Base-by-base conservation (phyloP, 1,140 invertebrate genomes). In the Pantala flavescens region DNA sequence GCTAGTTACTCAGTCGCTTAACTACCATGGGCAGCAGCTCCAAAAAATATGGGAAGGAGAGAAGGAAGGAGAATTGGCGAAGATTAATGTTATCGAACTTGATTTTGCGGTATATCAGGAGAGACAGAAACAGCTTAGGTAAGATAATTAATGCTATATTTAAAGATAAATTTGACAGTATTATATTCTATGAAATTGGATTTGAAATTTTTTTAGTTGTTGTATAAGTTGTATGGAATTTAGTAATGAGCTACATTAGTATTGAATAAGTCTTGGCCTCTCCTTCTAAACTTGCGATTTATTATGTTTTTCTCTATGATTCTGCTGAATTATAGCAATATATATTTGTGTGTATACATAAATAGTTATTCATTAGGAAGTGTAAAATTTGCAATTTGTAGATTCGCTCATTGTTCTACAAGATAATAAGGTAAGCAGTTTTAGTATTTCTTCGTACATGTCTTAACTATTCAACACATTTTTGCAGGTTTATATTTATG, bases 11-110 rank as follows among this genome's bases (percentile, higher is more conserved):
- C 74, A 90, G 79, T 86, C 89, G 72, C 85, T 94, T 76, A 91
- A 92, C 83, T 94, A 90, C 80, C 92, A 94, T 84, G 93, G 93
- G 0, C 91, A 92, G 79, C 91, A 92, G 78, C 83, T 94, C 77
- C 90, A 92, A 82, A 93, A 93, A 84, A 87, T 92, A 76, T 94
- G 92, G 92, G 92, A 93, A 79, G 86, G 87, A 24, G 91, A 93
- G 79, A 85, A 89, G 78, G 89, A 91, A 79, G 87, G 88, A 73
- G 90, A 93, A 79, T 81, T 93, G 71, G 77, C 85, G 1, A 86
- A 88, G 79, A 84, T 91, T 77, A 89, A 89, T 78, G 85, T 93
- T 43, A 78, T 76, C 24, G 79, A 79, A 71, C 77, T 88, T 70
- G 90, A 89, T 82, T 93, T 89, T 82, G 86, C 88, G 70, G 88